Conservation (phyloP, 2,888 invertebrate species). For the Allolobophora icterica region DNA sequence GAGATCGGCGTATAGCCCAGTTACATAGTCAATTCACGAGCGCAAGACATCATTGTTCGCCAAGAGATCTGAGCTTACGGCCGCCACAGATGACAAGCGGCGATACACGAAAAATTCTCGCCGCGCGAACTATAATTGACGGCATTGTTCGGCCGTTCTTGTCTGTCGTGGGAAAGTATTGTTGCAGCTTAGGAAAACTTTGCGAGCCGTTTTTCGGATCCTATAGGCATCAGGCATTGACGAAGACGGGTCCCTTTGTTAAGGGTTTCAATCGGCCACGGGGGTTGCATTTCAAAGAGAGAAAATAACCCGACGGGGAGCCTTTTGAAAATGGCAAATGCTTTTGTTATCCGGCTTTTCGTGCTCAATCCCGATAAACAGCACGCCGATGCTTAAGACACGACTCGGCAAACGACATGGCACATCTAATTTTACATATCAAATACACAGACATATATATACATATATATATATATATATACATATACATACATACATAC, state of each 20-base stretch:
- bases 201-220: not conserved
- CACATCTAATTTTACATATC: constrained; percentile 6
- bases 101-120: not conserved
- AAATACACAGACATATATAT: not conserved
- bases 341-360: not conserved
- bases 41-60: not conserved
- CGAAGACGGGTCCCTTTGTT: not conserved
- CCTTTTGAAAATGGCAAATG: not conserved
- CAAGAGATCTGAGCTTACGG: not conserved
- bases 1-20: no score
- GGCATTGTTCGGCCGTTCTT: not conserved
- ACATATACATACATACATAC: no score
- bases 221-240: not conserved
- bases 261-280: not conserved
- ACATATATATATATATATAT: no score
- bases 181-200: constrained; percentile 17
- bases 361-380: not conserved
- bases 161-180: constrained; percentile 26
- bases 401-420: no score
- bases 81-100: not conserved
- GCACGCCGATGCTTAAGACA: no score
- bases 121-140: not conserved
- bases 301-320: not conserved
- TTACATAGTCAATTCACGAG: not conserved
- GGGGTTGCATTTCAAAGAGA: not conserved